phyloP scores from a whole-genome alignment of 2,797 vertebrate genomes.

The Molothrus aeneus region DNA sequence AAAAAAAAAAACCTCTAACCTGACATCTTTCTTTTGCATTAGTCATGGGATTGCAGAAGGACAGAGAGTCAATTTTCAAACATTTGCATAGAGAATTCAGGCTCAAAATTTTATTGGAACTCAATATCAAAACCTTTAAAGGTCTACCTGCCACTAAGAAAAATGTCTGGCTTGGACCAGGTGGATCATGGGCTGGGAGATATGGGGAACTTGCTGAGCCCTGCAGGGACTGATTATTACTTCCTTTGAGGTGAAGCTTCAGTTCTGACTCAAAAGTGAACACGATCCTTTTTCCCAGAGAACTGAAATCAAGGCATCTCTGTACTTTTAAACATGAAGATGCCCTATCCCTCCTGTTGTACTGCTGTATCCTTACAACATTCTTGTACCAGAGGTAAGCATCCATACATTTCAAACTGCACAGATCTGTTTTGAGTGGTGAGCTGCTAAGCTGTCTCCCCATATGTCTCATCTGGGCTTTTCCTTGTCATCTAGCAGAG shows the following conservation, averaged over 20 bases:
- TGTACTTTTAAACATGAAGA: not conserved
- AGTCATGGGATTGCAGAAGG: not conserved
- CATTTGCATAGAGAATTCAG: not conserved
- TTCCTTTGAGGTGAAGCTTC: not conserved
- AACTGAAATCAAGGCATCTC: slow-evolving; percentile 10
- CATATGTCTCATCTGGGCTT: not conserved
- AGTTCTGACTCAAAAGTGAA: not conserved
- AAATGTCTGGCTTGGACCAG: not conserved
- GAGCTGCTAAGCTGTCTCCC: not conserved
- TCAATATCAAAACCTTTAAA: not conserved
- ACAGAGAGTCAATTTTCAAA: not conserved
- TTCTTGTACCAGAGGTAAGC: not conserved
- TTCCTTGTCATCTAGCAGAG: not conserved
- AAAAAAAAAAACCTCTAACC: not conserved
- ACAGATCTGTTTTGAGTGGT: not conserved
- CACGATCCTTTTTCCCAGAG: slow-evolving; percentile 6
- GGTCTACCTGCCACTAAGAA: not conserved
- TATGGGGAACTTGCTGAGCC: not conserved
- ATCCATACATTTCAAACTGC: not conserved
- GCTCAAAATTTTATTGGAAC: not conserved
- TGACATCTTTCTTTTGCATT: not conserved
- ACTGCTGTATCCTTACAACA: not conserved
- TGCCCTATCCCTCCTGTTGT: not conserved
- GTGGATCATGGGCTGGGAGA: not conserved
- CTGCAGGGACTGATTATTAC: not conserved